Evolutionary conservation across 2,797 vertebrate species (phyloP), one percentile per base, ranked within the genome.

Genomic region (Hippoglossus hippoglossus): DNA sequence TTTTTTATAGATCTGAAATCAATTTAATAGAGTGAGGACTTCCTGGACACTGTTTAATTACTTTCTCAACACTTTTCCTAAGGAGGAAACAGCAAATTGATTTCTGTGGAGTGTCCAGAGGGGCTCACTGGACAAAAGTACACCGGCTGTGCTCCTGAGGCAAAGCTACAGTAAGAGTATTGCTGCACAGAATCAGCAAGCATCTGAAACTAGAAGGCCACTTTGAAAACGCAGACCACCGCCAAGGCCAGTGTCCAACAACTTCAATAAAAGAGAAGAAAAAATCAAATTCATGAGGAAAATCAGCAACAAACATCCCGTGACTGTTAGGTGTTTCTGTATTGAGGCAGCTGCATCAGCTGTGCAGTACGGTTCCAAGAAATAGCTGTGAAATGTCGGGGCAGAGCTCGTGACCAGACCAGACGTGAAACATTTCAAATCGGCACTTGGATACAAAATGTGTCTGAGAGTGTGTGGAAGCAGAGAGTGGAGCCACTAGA

Each of bases 31-130:
- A 89, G 77, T 83, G 71, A 85, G 71, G 63, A 86, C 72, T 79
- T 91, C 81, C 89, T 84, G 80, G 85, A 82, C 72, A 81, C 83
- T 55, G 57, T 79, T 84, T 87, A 87, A 91, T 92, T 84, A 86
- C 87, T 85, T 85, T 83, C 73, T 68, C 63, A 83, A 82, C 76
- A 73, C 63, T 75, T 79, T 84, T 79, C 75, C 72, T 52, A 52
- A 71, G 71, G 60, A 83, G 67, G 56, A 87, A 90, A 82, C 62
- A 70, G 77, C 67, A 79, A 87, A 90, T 87, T 87, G 78, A 87
- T 89, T 88, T 82, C 57, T 60, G 58, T 61, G 67, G 67, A 51
- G 72, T 53, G 62, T 84, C 80, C 68, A 80, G 70, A 71, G 75
- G 76, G 75, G 77, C 72, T 82, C 62, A 18, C 41, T 77, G 69